phyloP scores from a whole-genome alignment of 2,797 vertebrate genomes.

The Hylomyscus alleni region DNA sequence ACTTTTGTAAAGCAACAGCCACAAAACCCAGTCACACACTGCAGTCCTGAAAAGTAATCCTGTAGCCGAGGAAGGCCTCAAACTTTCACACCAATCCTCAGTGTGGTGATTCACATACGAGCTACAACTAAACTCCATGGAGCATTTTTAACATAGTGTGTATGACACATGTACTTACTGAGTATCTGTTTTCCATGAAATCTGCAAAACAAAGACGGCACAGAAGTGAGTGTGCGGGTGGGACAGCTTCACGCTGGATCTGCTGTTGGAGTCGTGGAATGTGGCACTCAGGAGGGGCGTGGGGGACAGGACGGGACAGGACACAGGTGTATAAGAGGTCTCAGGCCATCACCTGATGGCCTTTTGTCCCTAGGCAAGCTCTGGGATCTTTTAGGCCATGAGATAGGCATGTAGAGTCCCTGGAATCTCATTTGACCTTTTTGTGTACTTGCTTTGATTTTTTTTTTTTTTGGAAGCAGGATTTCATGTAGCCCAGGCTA shows the following conservation, averaged over 20 bases:
- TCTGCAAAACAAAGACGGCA: conserved; percentile 88
- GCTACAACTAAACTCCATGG: no score
- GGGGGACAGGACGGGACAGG: no score
- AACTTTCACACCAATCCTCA: not conserved
- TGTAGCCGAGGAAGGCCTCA: not conserved
- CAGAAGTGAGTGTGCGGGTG: not conserved
- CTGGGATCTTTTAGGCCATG: not conserved
- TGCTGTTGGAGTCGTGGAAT: not conserved
- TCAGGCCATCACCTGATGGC: not conserved
- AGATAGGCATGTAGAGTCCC: not conserved
- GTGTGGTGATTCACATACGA: no score
- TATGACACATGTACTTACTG: conserved; percentile 86
- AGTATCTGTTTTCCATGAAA: conserved; percentile 87
- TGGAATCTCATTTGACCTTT: conserved; percentile 18
- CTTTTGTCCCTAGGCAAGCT: not conserved
- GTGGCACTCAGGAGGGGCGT: accelerated
- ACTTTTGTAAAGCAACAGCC: not conserved
- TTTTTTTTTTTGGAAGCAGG: not conserved
- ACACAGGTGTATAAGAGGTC: not conserved
- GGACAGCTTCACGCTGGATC: not conserved
- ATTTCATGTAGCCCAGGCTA: not conserved
- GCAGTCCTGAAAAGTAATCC: not conserved
- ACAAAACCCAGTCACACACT: not conserved
- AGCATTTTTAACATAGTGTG: not conserved
- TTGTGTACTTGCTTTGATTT: not conserved